Base-by-base conservation (phyloP, 1,140 invertebrate genomes). In the Trichonephila clavipes region DNA sequence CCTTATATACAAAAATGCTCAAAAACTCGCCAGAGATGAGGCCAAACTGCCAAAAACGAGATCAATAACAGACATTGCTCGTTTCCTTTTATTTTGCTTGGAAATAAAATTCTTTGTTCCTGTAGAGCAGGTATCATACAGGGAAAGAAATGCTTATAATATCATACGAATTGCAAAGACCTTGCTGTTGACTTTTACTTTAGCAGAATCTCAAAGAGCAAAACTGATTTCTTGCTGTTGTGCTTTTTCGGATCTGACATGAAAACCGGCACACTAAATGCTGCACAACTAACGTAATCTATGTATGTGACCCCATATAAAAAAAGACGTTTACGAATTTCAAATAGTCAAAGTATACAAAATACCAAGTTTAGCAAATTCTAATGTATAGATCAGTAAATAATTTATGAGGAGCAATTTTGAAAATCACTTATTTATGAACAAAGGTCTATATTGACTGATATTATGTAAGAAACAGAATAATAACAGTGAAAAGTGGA, bases 71-170 rank as follows among this genome's bases (percentile, higher is more conserved):
- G n/a, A 24, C n/a, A 7, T 77, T 77, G 28, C 28, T 19, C 28
- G 4, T 77, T 77, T 77, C 72, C 28, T 34, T 51, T 51, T 69
- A 69, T 69, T 69, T 69, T 21, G 66, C 21, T 77, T 77, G 72
- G 28, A 85, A 21, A 83, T 51, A 40, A 85, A 85, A 28, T 19
- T 59, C n/a, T 61, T 59, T 10, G 44, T 85, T 85, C 83, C 83
- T 85, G 83, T 85, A 85, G 83, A 85, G 44, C 83, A 85, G 83
- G 83, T 14, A 85, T 85, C 44, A 28, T 58, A 85, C 44, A 85
- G 83, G 83, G n/a, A 85, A n/a, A 58, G n/a, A 58, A n/a, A 1
- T 85, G 83, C 83, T 85, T 85, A 34, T 18, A 21, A 85, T 6
- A 59, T 58, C 59, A 24, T 85, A 24, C 14, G 28, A 24, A 28